Evolutionary conservation across 2,113 vertebrate genomes (phyloP), one percentile per base, ranked within the genome.

Genomic region (Paedocypris sp.): DNA sequence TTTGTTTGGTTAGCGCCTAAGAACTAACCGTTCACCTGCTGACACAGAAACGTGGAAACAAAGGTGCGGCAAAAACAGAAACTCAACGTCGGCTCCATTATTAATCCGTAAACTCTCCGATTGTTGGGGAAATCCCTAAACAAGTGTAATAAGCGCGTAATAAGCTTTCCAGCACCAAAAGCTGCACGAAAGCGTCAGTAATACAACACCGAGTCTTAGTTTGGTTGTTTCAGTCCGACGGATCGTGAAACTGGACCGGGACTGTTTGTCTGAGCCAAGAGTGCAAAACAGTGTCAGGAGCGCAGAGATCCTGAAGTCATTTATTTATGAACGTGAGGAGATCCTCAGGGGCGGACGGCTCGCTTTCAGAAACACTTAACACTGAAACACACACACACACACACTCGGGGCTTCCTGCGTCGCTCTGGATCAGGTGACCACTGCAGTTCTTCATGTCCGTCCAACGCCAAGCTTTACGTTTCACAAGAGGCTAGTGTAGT

Each of bases 321-420:
- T 58, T 66, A 66, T 66, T 66, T 66, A 66, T 66, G 32, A 66
- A 60, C 64, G 46, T 20, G 16, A 52, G 56, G 33, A 59, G 46
- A 60, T 52, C 38, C 64, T 66, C 64, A 45, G 38, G 64, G 64
- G 64, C 22, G 45, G 20, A 52, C 50, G 64, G 56, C 64, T 66
- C 64, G 52, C 64, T 66, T 66, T 60, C 64, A 66, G 64, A 52
- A 66, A 66, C 64, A 60, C 64, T 66, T 60, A 66, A 66, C 56
- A 52, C 64, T 43, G 56, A 66, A 60, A 60, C 52, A 60, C 47
- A 60, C 64, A 60, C 60, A 54, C 31, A 43, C 39, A n/a, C n/a
- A n/a, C n/a, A n/a, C n/a, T n/a, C n/a, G 28, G 36, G 54, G 23
- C 42, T 50, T 35, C 50, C 36, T 50, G 54, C 45, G 49, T 16